phyloP scores from a whole-genome alignment of 2,888 invertebrate genomes.

The Adineta ricciae region DNA sequence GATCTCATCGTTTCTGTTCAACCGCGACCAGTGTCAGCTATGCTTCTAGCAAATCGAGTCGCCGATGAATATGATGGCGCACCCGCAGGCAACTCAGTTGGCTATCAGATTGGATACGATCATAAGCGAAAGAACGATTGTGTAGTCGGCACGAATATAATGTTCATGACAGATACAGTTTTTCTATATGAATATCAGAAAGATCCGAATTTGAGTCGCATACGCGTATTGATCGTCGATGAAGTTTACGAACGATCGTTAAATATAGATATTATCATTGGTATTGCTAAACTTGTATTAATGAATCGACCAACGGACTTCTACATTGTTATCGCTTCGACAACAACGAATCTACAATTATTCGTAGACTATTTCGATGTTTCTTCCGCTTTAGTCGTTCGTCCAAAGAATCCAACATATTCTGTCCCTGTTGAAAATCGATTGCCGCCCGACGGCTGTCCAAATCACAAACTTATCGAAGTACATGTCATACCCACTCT shows the following conservation, averaged over 20 bases:
- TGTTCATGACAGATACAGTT: slow-evolving; percentile 79
- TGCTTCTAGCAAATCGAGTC: slow-evolving; percentile 70
- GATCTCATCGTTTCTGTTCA: slow-evolving; percentile 74
- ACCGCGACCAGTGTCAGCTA: slow-evolving; percentile 77
- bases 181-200: slow-evolving; percentile 83
- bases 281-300: slow-evolving; percentile 70
- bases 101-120: slow-evolving; percentile 70
- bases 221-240: slow-evolving; percentile 73
- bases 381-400: neutral
- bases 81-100: slow-evolving; percentile 52
- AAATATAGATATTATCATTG: slow-evolving; percentile 84
- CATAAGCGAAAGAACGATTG: slow-evolving; percentile 54
- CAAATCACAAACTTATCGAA: no score
- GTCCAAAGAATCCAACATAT: no score
- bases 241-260: slow-evolving; percentile 89
- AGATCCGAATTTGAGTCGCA: slow-evolving; percentile 78
- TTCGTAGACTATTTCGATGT: neutral
- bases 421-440: no score
- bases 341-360: slow-evolving; percentile 74
- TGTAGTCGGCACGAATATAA: slow-evolving; percentile 47
- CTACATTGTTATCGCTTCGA: slow-evolving; percentile 78
- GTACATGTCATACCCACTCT: neutral
- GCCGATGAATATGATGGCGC: slow-evolving; percentile 72
- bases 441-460: no score
- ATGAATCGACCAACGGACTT: slow-evolving; percentile 65